Base-by-base conservation (phyloP, 2,797 vertebrate genomes). In the Epinephelus coioides region DNA sequence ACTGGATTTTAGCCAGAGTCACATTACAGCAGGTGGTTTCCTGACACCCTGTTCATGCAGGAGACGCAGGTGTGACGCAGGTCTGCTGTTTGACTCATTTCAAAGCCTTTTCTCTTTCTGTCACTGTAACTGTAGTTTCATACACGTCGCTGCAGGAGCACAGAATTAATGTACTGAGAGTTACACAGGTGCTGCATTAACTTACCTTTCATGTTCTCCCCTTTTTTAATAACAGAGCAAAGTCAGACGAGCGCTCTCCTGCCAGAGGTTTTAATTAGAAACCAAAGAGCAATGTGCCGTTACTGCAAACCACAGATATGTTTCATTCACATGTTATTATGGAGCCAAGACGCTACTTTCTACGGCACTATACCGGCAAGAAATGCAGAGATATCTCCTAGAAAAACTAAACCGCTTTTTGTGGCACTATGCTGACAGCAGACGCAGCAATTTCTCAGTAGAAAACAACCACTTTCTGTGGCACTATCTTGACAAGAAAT, bases 51-150 rank as follows among this genome's bases (percentile, higher is more conserved):
- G 46, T 64, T 12, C 13, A 69, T 21, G 27, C 44, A 19, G 50
- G 23, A 68, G 70, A 17, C 18, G 21, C 78, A 86, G 64, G 57
- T 68, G 67, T 56, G 66, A 73, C 27, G 17, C 55, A 54, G 73
- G 27, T 62, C 23, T 49, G 56, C 25, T 8, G 25, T 62, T 47
- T 4, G 50, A 8, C 34, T 73, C 38, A 27, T n/a, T 25, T 84
- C 25, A 23, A 46, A 47, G 30, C 25, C 25, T 60, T 1, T 40
- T 72, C 30, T 66, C 13, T 51, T 30, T 34, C 12, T 10, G 66
- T 50, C 67, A 46, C 54, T 54, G 56, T 56, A 43, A 15, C 43
- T n/a, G 73, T 10, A 68, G 49, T n/a, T 60, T 64, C 49, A 59
- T 3, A 21, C 10, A 54, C 17, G 9, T 21, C 19, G 1, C 34